Evolutionary conservation across 2,797 vertebrate genomes (phyloP).

Genomic region (Squalus acanthias): DNA sequence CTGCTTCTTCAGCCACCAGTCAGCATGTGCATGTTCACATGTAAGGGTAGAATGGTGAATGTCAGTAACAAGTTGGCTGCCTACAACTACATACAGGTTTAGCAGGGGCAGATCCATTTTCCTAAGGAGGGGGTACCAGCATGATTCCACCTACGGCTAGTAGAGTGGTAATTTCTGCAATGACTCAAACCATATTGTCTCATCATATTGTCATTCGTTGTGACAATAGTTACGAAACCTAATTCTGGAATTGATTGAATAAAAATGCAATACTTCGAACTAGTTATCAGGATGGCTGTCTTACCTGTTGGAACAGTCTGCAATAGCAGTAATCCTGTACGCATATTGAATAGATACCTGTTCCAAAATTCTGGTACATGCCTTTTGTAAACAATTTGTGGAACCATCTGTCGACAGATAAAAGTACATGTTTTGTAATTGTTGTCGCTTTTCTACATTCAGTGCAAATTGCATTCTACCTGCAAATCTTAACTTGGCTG

Average conservation of each 20-base stretch:
- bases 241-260: not conserved
- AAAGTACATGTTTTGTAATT: not conserved
- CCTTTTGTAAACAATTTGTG: not conserved
- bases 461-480: not conserved
- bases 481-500: not conserved
- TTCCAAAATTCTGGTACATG: not conserved
- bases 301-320: not conserved
- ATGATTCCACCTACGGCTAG: not conserved
- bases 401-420: not conserved
- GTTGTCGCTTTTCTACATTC: not conserved
- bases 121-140: not conserved
- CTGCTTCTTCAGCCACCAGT: not conserved
- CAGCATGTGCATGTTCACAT: not conserved
- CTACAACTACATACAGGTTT: not conserved
- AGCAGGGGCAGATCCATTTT: not conserved
- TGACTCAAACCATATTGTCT: not conserved
- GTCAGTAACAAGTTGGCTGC: not conserved
- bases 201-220: not conserved
- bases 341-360: not conserved
- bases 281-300: not conserved
- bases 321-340: not conserved
- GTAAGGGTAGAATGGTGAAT: not conserved
- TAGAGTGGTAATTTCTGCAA: not conserved
- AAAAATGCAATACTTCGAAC: not conserved
- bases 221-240: too few relatives aligned